phyloP scores from a whole-genome alignment of 2,797 vertebrate species.

The Numenius phaeopus region DNA sequence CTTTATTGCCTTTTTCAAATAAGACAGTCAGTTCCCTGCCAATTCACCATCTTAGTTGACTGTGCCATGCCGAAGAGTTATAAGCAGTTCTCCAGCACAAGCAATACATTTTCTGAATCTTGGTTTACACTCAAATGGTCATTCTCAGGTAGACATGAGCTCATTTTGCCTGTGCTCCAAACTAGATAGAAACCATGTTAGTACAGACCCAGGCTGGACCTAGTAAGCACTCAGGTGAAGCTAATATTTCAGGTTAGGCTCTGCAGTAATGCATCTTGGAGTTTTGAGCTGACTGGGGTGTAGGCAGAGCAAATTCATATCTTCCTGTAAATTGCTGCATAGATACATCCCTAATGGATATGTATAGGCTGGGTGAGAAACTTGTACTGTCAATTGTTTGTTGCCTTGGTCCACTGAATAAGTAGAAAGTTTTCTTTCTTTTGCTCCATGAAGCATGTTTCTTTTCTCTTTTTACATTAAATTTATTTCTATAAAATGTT shows the following conservation, averaged over 20 bases:
- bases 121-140: background rate
- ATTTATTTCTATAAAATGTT: background rate
- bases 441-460: background rate
- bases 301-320: background rate
- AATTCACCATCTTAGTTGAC: background rate
- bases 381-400: background rate
- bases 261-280: fast-evolving
- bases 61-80: background rate
- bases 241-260: background rate
- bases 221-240: background rate
- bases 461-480: background rate
- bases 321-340: background rate
- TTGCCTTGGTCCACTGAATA: background rate
- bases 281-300: background rate
- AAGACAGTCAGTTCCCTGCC: background rate
- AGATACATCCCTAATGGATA: background rate
- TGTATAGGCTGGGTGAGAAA: background rate
- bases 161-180: fast-evolving
- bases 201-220: fast-evolving
- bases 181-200: background rate
- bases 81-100: background rate
- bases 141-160: background rate
- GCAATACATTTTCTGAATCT: background rate
- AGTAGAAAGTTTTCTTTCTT: background rate
- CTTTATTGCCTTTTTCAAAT: background rate